Conservation (phyloP, 1,140 invertebrate species). For the Ceratina australensis region DNA sequence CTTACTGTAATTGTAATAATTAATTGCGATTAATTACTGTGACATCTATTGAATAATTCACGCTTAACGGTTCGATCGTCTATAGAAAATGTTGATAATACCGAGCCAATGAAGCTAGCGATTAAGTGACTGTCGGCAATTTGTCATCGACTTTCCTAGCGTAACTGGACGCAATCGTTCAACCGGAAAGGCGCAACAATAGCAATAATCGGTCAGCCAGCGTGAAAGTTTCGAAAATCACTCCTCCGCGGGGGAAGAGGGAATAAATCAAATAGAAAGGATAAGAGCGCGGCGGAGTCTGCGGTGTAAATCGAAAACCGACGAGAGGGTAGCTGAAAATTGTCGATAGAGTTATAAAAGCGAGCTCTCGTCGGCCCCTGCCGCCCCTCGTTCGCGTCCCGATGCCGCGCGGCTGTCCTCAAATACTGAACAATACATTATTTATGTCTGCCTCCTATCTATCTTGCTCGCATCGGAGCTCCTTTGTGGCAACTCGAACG, state of each 20-base stretch:
- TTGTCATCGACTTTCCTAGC: conserved; percentile 34
- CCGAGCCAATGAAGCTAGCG: background rate
- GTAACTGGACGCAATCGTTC: background rate
- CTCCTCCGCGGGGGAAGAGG: conserved; percentile 20
- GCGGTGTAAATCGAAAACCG: conserved; percentile 64
- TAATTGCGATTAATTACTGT: too few relatives aligned
- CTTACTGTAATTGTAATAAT: too few relatives aligned
- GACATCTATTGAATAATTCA: too few relatives aligned
- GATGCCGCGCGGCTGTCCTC: conserved; percentile 52
- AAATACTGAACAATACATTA: conserved; percentile 66
- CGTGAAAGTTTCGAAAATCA: conserved; percentile 42
- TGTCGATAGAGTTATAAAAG: conserved; percentile 74
- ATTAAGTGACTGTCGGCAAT: conserved; percentile 15
- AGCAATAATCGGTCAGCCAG: conserved; percentile 43
- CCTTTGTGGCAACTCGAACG: conserved; percentile 48
- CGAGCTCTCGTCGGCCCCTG: conserved; percentile 61
- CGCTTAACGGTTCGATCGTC: too few relatives aligned
- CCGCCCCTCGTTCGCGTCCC: conserved; percentile 53
- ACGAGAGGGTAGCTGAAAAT: conserved; percentile 71
- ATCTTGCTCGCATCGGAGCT: conserved; percentile 56
- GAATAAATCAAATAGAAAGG: conserved; percentile 66
- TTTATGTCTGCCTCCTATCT: conserved; percentile 56
- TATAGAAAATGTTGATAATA: too few relatives aligned
- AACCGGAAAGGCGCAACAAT: conserved; percentile 26
- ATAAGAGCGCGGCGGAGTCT: conserved; percentile 33